These are phyloP conservation scores for Taenioides sp. DNA, from an alignment of 2,797 vertebrate genomes.

Conservation along the genomic window DNA sequence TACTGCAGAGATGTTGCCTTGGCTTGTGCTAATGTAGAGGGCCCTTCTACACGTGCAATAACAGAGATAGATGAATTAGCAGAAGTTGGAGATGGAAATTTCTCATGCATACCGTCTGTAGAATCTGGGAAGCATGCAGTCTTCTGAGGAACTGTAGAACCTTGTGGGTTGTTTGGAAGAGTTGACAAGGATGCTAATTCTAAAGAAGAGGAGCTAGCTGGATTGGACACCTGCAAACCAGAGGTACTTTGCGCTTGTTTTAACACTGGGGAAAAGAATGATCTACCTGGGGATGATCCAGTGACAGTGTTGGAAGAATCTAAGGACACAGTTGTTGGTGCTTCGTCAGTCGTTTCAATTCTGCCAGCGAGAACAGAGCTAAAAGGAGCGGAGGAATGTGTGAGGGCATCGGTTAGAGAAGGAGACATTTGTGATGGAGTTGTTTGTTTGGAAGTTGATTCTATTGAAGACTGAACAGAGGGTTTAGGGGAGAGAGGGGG, in stretches of 20 bases:
- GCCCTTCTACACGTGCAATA: constrained; percentile 15
- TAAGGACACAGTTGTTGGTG: constrained; percentile 36
- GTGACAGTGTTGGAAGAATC: constrained; percentile 44
- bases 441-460: constrained; percentile 44
- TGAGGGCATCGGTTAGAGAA: constrained; percentile 46
- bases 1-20: constrained; percentile 29
- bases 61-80: constrained; percentile 21
- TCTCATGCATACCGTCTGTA: constrained; percentile 37
- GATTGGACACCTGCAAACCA: constrained; percentile 32
- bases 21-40: constrained; percentile 32
- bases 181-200: constrained; percentile 46
- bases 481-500: constrained; percentile 41
- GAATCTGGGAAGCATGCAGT: constrained; percentile 33
- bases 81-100: constrained; percentile 39
- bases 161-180: constrained; percentile 58
- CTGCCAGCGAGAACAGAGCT: constrained; percentile 39
- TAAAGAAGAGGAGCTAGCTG: constrained; percentile 41
- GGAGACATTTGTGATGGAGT: constrained; percentile 46
- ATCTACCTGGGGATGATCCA: constrained; percentile 41
- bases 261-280: constrained; percentile 28
- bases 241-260: constrained; percentile 40
- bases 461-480: constrained; percentile 24
- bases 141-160: constrained; percentile 43
- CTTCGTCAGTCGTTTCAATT: constrained; percentile 38
- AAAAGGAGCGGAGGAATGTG: constrained; percentile 55